Percentiles rank a stretch among this genome's conserved stretches.
Conservation (phyloP, 2,113 vertebrate species). For the Polyodon spathula region DNA sequence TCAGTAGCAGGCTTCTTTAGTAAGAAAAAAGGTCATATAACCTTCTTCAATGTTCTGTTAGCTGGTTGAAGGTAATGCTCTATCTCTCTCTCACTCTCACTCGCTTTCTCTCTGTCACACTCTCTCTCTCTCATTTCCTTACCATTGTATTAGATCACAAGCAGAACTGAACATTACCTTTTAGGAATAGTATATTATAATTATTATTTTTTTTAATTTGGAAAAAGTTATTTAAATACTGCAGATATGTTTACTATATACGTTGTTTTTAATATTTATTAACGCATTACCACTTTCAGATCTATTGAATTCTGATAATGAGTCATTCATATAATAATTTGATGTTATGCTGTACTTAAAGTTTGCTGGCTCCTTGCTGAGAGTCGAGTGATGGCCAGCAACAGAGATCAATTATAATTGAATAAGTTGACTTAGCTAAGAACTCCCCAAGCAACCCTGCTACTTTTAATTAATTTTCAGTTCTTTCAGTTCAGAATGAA, state of each 20-base stretch:
- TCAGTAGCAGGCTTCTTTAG: too few relatives aligned
- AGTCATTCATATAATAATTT: conserved; percentile 4
- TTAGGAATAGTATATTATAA: too few relatives aligned
- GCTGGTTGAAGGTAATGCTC: too few relatives aligned
- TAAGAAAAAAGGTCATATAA: too few relatives aligned
- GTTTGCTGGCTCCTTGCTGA: not conserved
- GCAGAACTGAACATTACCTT: too few relatives aligned
- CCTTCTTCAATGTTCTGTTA: too few relatives aligned
- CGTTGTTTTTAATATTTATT: conserved; percentile 1
- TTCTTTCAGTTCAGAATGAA: not conserved
- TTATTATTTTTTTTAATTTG: not conserved
- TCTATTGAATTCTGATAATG: conserved; percentile 1
- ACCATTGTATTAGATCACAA: too few relatives aligned
- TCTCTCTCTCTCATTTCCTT: too few relatives aligned
- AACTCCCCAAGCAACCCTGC: not conserved
- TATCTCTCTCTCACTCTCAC: too few relatives aligned
- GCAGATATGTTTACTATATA: not conserved
- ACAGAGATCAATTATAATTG: not conserved
- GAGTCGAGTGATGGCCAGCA: not conserved
- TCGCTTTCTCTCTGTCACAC: too few relatives aligned
- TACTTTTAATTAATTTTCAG: not conserved
- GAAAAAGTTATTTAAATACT: not conserved
- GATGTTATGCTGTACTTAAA: conserved; percentile 6
- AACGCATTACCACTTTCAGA: not conserved
- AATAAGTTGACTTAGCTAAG: not conserved